Base-by-base conservation (phyloP, 1,140 invertebrate species). In the Bombus cullumanus region DNA sequence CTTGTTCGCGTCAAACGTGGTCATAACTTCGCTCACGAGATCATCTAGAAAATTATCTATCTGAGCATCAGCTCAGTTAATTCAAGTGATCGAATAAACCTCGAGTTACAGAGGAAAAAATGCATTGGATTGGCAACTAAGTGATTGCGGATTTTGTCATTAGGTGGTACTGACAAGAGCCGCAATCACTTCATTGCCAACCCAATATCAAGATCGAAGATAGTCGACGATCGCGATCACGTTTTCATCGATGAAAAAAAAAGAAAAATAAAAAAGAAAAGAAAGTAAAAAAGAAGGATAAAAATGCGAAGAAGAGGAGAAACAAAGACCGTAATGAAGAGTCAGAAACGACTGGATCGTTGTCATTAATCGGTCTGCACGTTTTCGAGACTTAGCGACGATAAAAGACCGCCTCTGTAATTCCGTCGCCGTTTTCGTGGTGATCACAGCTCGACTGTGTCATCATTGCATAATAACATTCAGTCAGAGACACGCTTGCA, bases 401-500 rank as follows among this genome's bases (percentile, higher is more conserved):
- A 47, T 47, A 28, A 73, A 73, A 73, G 41, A 18, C 71, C 71
- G 41, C 71, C 71, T 47, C 71, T 73, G 71, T 73, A 73, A 73
- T 73, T 73, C 71, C 28, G 69, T n/a, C 5, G 69, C 28, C 37
- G 39, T 43, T 72, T 72, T 72, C 69, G 41, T 41, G 39, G 12
- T 6, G 69, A 72, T 72, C 39, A n/a, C 71, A 37, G 39, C n/a
- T 43, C 71, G 71, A 3, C 41, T 73, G 71, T 73, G 71, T 47
- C 39, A 73, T 73, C 71, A 47, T 73, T 73, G 71, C 71, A 22
- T 47, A 73, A 73, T 73, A 73, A 73, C 71, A 10, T 73, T 31
- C 71, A 18, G 41, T 31, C 41, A 31, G 69, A 43, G 69, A 72
- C 69, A 72, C 69, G 39, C 25, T 41, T 72, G 39, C 12, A n/a